phyloP scores from a whole-genome alignment of 1,140 invertebrate species.

The Drosophila pseudoananassae region DNA sequence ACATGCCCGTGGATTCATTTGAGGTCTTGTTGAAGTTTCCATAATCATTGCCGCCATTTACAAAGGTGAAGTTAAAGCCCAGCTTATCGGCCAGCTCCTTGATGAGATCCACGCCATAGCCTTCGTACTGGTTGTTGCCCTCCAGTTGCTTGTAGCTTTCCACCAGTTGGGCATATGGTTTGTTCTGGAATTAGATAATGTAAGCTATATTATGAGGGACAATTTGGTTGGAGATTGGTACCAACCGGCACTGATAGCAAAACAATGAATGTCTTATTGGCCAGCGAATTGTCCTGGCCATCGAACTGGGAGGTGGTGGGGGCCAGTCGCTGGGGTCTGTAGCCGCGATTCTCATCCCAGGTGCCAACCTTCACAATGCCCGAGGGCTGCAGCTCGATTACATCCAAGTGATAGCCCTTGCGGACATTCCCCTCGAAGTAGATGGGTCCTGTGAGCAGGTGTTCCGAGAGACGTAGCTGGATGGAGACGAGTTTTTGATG shows the following conservation, averaged over 20 bases:
- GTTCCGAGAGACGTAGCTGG: conserved; percentile 62
- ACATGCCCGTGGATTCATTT: conserved; percentile 94
- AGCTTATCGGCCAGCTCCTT: conserved; percentile 89
- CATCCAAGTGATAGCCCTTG: conserved; percentile 91
- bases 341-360: conserved; percentile 86
- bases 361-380: conserved; percentile 90
- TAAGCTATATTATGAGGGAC: not conserved
- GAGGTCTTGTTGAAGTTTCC: conserved; percentile 87
- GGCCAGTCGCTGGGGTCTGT: conserved; percentile 59
- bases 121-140: conserved; percentile 93
- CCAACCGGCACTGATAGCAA: conserved; percentile 86
- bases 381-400: conserved; percentile 89
- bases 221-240: not conserved
- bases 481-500: conserved; percentile 46
- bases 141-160: conserved; percentile 88
- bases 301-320: conserved; percentile 58
- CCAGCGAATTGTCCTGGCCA: conserved; percentile 86
- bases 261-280: conserved; percentile 93
- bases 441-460: conserved; percentile 90
- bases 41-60: conserved; percentile 90
- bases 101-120: conserved; percentile 92
- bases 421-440: conserved; percentile 94
- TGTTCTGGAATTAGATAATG: conserved; percentile 85
- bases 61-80: conserved; percentile 94
- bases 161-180: conserved; percentile 94